Evolutionary conservation across 2,888 invertebrate genomes (phyloP), one percentile per base, ranked within the genome.

Genomic region (Andrena dorsata): DNA sequence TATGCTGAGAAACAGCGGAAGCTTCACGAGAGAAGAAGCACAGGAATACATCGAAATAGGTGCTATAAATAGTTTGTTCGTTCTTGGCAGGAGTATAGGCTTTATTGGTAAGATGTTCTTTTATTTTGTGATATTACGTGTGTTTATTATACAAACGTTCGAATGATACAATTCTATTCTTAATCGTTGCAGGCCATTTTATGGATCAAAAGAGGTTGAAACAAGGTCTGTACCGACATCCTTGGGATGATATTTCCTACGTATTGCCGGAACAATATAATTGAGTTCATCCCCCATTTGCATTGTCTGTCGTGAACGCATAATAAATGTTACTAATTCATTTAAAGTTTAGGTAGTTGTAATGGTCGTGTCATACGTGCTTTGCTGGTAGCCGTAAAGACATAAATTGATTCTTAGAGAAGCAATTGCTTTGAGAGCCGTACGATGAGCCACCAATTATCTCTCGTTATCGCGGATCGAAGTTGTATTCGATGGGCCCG

Each of bases 191-290:
- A 96, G 96, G 99, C 20, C 99, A 99, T 93, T 99, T 97, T 94
- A 96, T 99, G 95, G 99, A 99, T 95, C 99, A 99, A 95, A 99
- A 98, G 95, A 96, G 99, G 86, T 96, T 99, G 94, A 99, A 99
- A 93, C 99, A 99, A 95, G 99, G 99, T 7, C 95, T 99, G 4
- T 99, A 99, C 95, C 97, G 99, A 90, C 99, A 99, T 94, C 99
- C 99, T 0, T 99, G 99, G 99, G 99, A 99, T 94, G 99, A 99
- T 94, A 99, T 99, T 95, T 97, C 97, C 0, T 97, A 97, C 93
- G 96, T 97, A 82, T 95, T 98, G 92, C 97, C 97, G 5, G 97
- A 97, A 90, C 96, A 96, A 91, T 96, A 96, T 92, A 95, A 95
- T 87, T 95, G 66, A 73, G 76, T 66, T 76, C 72, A 79, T 73